Base-by-base conservation (phyloP, 2,888 invertebrate genomes). In the Oligia strigilis region DNA sequence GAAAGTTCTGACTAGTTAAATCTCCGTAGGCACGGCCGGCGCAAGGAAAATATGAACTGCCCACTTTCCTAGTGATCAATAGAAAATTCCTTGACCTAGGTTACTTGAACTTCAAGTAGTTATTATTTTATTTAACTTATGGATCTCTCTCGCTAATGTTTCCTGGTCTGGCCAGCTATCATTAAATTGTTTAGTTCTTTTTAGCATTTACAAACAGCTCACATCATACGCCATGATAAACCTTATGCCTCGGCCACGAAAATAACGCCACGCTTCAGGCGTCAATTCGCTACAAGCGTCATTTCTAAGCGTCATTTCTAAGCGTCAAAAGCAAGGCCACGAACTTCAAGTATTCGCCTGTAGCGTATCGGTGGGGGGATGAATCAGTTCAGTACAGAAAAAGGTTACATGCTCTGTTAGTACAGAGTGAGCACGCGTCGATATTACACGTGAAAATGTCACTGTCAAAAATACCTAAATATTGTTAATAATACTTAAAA, bases 1-100 rank as follows among this genome's bases (percentile, higher is more conserved):
- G 80, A 86, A 76, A 87, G 84, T 83, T 83, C 19, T 75, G 72
- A 66, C 72, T 75, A 72, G 75, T 77, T 52, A 80, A 72, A 83
- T 77, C 77, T 83, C 46, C 19, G 36, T 69, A 76, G 69, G 66
- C 69, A n/a, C 64, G 74, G 8, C 43, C 14, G 43, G 43, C n/a
- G 66, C 36, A 65, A 64, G 46, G 74, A 65, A 86, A 86, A 79
- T 75, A 69, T 64, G 72, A 65, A 76, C 72, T 80, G 76, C 62
- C 62, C 49, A 76, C 66, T 80, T 76, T 77, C n/a, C 29, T 40
- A 46, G 62, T 74, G 74, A 86, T 79, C 71, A 58, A 77, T 80
- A 23, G 43, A n/a, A 77, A 66, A 66, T 77, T 40, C 9, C 11
- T 49, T 62, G 14, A 66, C 23, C 4, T 67, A 4, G n/a, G 72